Conservation (phyloP, 2,888 invertebrate species). For the Orthonevra nobilis region DNA sequence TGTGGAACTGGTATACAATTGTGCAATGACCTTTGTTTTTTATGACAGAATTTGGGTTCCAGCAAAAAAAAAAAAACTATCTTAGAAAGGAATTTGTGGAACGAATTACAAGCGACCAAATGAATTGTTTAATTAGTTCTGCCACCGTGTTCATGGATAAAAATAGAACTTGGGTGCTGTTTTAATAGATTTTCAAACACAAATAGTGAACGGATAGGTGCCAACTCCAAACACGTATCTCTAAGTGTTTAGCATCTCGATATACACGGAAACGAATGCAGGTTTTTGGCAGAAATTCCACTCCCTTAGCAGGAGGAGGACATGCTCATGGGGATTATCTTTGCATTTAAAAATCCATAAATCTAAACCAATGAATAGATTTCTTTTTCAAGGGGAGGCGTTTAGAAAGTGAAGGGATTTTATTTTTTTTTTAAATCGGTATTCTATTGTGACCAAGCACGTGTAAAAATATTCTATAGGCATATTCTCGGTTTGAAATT, state of each 20-base stretch:
- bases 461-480: neutral
- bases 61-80: neutral
- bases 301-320: no score
- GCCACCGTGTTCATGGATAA: neutral
- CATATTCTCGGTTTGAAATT: constrained; percentile 3
- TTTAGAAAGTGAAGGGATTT: constrained; percentile 40
- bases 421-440: no score
- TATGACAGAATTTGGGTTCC: neutral
- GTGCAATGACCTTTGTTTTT: constrained; percentile 6
- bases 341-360: no score
- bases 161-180: neutral
- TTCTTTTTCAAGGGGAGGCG: no score
- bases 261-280: no score
- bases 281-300: no score
- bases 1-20: neutral
- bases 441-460: constrained; percentile 6
- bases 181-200: no score
- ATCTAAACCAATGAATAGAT: no score
- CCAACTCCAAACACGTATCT: no score
- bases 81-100: neutral
- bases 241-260: no score
- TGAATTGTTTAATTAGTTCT: constrained; percentile 2
- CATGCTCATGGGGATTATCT: no score
- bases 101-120: constrained; percentile 1
- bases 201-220: no score